A percentile compares a stretch with the other conserved stretches of the same genome.
phyloP scores from a whole-genome alignment of 2,797 vertebrate species.

The Momotus momota region DNA sequence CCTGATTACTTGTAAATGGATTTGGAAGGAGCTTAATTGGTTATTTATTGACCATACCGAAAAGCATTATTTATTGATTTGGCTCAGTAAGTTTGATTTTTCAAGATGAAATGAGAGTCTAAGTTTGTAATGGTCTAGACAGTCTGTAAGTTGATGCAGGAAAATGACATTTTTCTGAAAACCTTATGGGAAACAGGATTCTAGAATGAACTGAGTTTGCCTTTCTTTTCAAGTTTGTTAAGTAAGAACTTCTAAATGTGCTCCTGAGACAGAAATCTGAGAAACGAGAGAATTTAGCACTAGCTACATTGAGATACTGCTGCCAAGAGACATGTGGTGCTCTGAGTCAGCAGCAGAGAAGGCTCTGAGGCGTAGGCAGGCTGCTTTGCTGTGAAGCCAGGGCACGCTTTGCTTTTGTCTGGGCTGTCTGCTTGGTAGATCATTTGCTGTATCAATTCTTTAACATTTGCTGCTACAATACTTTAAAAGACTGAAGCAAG shows the following conservation, averaged over 20 bases:
- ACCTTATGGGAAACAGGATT: neutral
- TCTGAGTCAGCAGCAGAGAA: neutral
- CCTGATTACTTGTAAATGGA: slow-evolving; percentile 34
- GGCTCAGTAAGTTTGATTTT: neutral
- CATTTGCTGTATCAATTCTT: neutral
- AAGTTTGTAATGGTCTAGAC: neutral
- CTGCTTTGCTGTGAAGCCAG: neutral
- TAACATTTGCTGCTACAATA: neutral
- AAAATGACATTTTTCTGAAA: neutral
- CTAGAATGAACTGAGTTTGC: neutral
- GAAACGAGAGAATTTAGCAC: neutral
- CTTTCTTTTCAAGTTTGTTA: neutral
- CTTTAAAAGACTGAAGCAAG: neutral
- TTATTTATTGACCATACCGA: slow-evolving; percentile 44
- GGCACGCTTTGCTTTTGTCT: neutral
- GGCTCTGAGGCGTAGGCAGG: neutral
- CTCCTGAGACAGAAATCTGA: neutral
- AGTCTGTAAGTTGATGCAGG: neutral
- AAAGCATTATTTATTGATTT: slow-evolving; percentile 41
- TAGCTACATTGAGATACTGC: neutral
- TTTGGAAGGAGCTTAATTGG: slow-evolving; percentile 32
- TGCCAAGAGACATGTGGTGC: neutral
- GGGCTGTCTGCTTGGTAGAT: neutral
- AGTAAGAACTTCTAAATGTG: slow-evolving; percentile 9
- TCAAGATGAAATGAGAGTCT: neutral